Percentiles rank a stretch among this genome's conserved stretches.
Conservation (phyloP, 2,113 vertebrate species). For the Apodemus speciosus region DNA sequence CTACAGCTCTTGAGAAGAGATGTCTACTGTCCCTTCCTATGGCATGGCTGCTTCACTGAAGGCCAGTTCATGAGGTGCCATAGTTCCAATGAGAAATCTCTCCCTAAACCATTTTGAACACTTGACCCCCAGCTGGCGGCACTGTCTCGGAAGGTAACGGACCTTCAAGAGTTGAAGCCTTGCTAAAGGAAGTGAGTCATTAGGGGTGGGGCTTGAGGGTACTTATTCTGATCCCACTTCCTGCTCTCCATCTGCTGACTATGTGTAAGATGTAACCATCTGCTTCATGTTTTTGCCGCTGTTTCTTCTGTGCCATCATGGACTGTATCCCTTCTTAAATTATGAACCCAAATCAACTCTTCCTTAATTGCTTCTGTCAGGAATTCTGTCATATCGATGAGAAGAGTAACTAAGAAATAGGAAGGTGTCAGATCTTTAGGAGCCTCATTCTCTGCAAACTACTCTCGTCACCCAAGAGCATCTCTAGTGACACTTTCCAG, state of each 20-base stretch:
- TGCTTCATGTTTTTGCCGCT: no score
- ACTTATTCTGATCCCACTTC: background rate
- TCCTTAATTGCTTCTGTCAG: background rate
- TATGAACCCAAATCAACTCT: no score
- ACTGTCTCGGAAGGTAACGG: background rate
- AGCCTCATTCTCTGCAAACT: background rate
- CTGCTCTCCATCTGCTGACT: background rate
- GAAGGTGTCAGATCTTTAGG: background rate
- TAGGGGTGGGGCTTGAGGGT: background rate
- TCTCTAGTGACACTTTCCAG: background rate
- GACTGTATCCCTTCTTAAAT: background rate
- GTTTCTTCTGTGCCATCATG: background rate
- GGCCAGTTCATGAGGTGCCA: background rate
- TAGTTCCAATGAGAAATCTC: background rate
- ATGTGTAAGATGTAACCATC: background rate
- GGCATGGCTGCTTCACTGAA: background rate
- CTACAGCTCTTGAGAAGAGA: no score
- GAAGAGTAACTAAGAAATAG: background rate
- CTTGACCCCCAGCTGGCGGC: background rate
- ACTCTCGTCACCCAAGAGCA: background rate
- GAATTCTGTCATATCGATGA: background rate
- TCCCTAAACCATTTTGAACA: background rate
- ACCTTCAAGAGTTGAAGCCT: background rate
- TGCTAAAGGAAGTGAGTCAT: background rate
- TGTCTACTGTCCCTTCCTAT: background rate